These are phyloP conservation scores for Drosophila lowei DNA, from an alignment of 1,140 invertebrate species.

Conservation along the genomic window DNA sequence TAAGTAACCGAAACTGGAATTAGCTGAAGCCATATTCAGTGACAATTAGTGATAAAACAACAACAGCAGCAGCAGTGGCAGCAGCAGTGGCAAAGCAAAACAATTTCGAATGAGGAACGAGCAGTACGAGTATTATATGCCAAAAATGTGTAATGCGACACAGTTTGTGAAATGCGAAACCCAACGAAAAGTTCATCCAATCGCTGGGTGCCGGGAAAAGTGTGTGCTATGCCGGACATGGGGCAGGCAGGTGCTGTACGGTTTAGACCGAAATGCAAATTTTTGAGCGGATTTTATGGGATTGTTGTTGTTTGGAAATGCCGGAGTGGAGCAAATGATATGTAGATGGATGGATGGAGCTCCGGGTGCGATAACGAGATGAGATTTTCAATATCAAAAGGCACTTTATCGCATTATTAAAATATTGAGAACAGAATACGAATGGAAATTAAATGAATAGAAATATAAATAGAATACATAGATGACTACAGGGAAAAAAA, in stretches of 20 bases:
- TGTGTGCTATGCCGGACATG: no score
- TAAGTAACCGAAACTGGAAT: constrained; percentile 48
- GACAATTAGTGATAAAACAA: constrained; percentile 48
- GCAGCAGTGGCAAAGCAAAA: constrained; percentile 14
- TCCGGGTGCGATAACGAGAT: not conserved
- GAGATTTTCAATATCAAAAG: constrained; percentile 6
- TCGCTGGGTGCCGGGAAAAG: no score
- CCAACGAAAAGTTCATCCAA: constrained; percentile 25
- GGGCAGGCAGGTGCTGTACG: not conserved
- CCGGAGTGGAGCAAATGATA: constrained; percentile 14
- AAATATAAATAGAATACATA: no score
- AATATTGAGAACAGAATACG: constrained; percentile 3
- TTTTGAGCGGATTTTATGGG: not conserved
- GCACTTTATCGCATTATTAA: constrained; percentile 9
- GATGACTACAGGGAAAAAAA: no score
- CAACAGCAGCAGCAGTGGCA: no score
- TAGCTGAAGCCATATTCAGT: constrained; percentile 64
- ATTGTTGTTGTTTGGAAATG: constrained; percentile 18
- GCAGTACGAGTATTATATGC: constrained; percentile 2
- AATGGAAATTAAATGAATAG: no score
- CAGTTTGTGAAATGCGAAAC: constrained; percentile 49
- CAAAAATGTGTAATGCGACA: constrained; percentile 55
- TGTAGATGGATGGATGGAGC: not conserved
- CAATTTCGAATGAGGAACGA: constrained; percentile 16
- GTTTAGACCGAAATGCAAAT: constrained; percentile 19